Evolutionary conservation across 2,113 vertebrate species (phyloP).

Genomic region (Silurus meridionalis): DNA sequence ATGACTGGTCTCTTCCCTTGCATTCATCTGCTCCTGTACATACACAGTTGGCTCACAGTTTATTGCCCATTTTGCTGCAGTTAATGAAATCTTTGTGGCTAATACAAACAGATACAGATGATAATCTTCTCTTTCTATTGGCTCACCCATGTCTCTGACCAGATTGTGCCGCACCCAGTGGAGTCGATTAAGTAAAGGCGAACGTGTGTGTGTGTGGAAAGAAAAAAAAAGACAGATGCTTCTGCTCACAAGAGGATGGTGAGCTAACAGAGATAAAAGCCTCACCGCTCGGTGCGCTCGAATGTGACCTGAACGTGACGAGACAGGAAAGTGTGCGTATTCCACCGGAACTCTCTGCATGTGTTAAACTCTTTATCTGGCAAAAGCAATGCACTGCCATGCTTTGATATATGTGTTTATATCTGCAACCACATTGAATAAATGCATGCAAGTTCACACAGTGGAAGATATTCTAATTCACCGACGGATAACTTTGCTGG

Average conservation of each 20-base stretch:
- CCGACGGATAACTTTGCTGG: conserved; percentile 6
- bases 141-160: conserved; percentile 15
- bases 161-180: conserved; percentile 35
- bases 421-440: conserved; percentile 20
- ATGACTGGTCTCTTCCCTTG: conserved; percentile 24
- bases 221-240: conserved; percentile 19
- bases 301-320: conserved; percentile 54
- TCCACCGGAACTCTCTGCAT: conserved; percentile 44
- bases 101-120: conserved; percentile 26
- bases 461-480: conserved; percentile 38
- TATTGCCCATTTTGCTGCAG: conserved; percentile 1
- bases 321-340: conserved; percentile 40
- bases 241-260: conserved; percentile 31
- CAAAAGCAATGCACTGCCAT: conserved; percentile 38
- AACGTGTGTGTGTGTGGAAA: conserved; percentile 16
- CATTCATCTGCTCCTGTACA: conserved; percentile 25
- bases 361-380: conserved; percentile 56
- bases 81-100: conserved; percentile 45
- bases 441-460: conserved; percentile 44
- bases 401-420: conserved; percentile 47
- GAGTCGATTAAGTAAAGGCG: conserved; percentile 22
- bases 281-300: conserved; percentile 38
- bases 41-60: conserved; percentile 33
- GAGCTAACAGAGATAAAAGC: conserved; percentile 50
- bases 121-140: conserved; percentile 29